These are phyloP conservation scores for Stomatorhinus walkeri DNA, from an alignment of 2,797 vertebrate species.

Conservation along the genomic window DNA sequence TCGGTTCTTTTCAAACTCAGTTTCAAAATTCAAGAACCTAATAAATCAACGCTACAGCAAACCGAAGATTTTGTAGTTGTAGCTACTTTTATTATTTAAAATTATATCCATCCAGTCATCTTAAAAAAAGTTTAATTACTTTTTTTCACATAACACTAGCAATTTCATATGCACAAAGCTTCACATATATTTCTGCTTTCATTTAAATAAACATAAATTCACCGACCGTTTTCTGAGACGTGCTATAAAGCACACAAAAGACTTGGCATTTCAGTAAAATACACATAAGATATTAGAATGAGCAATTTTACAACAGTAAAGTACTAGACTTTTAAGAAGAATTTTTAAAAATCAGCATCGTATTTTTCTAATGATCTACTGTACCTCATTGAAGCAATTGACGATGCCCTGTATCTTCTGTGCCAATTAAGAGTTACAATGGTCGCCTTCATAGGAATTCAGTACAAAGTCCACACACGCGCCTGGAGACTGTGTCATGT, in stretches of 20 bases:
- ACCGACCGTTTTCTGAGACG: conserved; percentile 47
- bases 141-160: conserved; percentile 43
- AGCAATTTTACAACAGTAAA: conserved; percentile 48
- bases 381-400: conserved; percentile 45
- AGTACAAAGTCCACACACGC: conserved; percentile 52
- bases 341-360: conserved; percentile 36
- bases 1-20: background rate
- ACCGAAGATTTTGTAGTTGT: conserved; percentile 13
- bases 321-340: conserved; percentile 52
- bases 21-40: background rate
- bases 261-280: conserved; percentile 37
- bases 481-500: conserved; percentile 53
- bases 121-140: conserved; percentile 37
- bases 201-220: conserved; percentile 38
- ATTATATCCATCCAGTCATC: conserved; percentile 51
- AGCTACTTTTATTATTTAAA: conserved; percentile 36
- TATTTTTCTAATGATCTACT: conserved; percentile 44
- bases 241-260: conserved; percentile 51
- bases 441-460: conserved; percentile 49
- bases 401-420: conserved; percentile 40
- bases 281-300: conserved; percentile 30
- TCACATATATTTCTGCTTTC: conserved; percentile 45
- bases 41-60: conserved; percentile 15
- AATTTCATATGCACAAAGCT: conserved; percentile 49
- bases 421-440: conserved; percentile 48